Evolutionary conservation across 2,888 invertebrate genomes (phyloP).

Genomic region (Callinectes sapidus): DNA sequence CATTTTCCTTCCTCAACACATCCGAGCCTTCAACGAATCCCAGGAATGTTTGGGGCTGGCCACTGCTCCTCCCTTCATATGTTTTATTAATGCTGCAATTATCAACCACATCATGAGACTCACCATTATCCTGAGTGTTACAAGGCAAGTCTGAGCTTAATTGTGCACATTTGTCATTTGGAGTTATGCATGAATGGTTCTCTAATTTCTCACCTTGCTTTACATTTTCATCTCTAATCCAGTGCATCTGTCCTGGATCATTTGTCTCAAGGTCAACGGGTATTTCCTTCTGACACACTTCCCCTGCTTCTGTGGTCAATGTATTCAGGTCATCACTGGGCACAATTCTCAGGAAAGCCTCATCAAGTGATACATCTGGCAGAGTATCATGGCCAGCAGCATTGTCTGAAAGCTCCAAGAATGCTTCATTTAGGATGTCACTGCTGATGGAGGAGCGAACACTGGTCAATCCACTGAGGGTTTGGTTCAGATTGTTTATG

Average conservation of each 20-base stretch:
- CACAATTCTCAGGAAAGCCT: background rate
- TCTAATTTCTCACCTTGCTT: background rate
- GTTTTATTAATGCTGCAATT: background rate
- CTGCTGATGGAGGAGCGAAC: slow-evolving; percentile 6
- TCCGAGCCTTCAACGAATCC: background rate
- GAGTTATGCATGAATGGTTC: background rate
- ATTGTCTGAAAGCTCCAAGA: slow-evolving; percentile 7
- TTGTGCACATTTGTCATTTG: background rate
- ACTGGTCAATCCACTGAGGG: background rate
- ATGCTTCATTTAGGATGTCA: background rate
- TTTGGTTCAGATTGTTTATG: background rate
- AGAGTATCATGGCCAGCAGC: background rate
- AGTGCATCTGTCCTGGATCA: background rate
- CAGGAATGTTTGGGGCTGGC: background rate
- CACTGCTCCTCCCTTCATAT: background rate
- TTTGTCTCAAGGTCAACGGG: background rate
- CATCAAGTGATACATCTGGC: slow-evolving; percentile 12
- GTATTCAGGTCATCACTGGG: background rate
- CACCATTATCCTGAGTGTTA: background rate
- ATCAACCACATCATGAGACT: background rate
- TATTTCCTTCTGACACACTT: background rate
- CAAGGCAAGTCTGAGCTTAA: background rate
- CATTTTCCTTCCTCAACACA: background rate
- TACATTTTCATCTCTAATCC: background rate
- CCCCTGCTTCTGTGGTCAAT: background rate